phyloP scores from a whole-genome alignment of 2,888 invertebrate genomes.

The Heliconius charithonia region DNA sequence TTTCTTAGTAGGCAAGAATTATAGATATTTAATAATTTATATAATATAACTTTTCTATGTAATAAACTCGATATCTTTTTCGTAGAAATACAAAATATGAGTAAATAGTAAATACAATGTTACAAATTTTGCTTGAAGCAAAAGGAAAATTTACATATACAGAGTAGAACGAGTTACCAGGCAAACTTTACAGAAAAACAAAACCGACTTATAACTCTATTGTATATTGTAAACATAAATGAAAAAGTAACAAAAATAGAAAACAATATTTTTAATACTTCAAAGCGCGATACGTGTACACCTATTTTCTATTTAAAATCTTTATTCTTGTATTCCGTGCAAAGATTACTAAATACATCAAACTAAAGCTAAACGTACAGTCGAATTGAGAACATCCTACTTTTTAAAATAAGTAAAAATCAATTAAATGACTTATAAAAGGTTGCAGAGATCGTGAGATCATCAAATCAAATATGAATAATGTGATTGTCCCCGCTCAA shows the following conservation, averaged over 20 bases:
- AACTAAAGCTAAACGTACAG: background rate
- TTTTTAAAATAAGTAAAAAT: background rate
- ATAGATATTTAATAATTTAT: background rate
- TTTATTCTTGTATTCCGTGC: too few species aligned
- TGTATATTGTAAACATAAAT: too few species aligned
- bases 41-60: background rate
- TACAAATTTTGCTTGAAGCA: background rate
- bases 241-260: too few species aligned
- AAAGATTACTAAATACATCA: background rate
- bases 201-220: too few species aligned
- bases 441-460: constrained; percentile 28
- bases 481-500: constrained; percentile 37
- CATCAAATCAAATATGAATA: constrained; percentile 29
- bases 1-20: background rate
- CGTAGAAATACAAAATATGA: background rate
- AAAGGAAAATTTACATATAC: background rate
- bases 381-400: too few species aligned
- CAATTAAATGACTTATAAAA: background rate
- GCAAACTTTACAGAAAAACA: background rate
- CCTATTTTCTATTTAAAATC: too few species aligned
- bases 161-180: constrained; percentile 8
- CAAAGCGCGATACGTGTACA: too few species aligned
- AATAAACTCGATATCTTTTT: background rate
- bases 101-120: background rate
- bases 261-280: too few species aligned